A percentile compares a stretch with the other conserved stretches of the same genome.
phyloP scores from a whole-genome alignment of 2,888 invertebrate species.

The Lumbricus terrestris region DNA sequence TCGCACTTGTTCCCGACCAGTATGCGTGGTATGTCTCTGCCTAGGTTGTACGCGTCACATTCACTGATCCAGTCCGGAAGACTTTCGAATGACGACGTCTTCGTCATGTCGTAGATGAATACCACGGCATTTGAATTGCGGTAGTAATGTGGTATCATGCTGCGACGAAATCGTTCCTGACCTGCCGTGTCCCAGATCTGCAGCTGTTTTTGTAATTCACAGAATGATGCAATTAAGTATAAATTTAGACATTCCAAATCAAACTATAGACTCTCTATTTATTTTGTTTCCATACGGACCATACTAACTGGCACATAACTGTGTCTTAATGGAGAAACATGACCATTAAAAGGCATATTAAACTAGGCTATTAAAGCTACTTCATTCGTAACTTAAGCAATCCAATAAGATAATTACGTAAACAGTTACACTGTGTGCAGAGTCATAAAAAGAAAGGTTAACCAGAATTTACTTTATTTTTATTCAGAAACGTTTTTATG shows the following conservation, averaged over 20 bases:
- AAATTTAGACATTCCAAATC: neutral
- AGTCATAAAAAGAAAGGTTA: too few species aligned
- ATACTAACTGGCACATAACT: neutral
- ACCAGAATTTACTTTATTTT: too few species aligned
- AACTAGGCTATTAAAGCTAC: too few species aligned
- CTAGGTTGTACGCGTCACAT: slow-evolving; percentile 70
- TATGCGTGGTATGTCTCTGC: slow-evolving; percentile 69
- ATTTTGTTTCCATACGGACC: neutral
- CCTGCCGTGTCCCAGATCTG: slow-evolving; percentile 69
- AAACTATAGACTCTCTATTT: neutral
- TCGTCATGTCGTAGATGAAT: slow-evolving; percentile 78
- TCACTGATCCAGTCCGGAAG: slow-evolving; percentile 76
- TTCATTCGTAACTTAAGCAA: neutral
- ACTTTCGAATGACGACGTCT: slow-evolving; percentile 67
- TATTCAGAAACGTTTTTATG: too few species aligned
- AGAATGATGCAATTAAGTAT: neutral
- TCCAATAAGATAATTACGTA: too few species aligned
- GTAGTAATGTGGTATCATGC: slow-evolving; percentile 74
- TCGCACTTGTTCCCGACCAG: slow-evolving; percentile 75
- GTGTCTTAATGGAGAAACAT: neutral
- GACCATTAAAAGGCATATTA: too few species aligned
- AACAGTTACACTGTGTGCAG: too few species aligned
- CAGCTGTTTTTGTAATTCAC: slow-evolving; percentile 26
- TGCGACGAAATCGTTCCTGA: slow-evolving; percentile 73
- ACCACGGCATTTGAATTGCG: slow-evolving; percentile 79